Evolutionary conservation across 1,140 invertebrate genomes (phyloP), one percentile per base, ranked within the genome.

Genomic region (Drosophila setifemur): DNA sequence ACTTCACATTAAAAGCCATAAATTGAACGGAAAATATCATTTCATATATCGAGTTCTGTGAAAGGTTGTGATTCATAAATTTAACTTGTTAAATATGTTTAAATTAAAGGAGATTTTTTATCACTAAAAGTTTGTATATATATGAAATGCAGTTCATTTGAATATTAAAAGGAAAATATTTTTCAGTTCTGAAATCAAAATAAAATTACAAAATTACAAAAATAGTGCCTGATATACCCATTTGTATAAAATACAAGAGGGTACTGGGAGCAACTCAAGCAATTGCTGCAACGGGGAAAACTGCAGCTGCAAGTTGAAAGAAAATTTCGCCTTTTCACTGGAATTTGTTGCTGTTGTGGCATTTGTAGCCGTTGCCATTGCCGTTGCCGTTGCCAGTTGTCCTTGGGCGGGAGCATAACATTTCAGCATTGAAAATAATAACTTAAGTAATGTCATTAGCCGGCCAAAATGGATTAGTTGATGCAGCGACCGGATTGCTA

Each of bases 401-500:
- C 74, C 78, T 83, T 83, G 79, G 61, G 33, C 42, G 42, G 35
- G 5, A 50, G 78, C 55, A 73, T 79, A 52, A 52, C 74, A 75
- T 85, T 85, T 79, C 79, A 85, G 71, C 60, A 75, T 69, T 50
- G 71, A 75, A 85, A 85, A 86, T 85, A 85, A 85, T 85, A 85
- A 86, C 81, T 85, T 86, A 85, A 86, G 79, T 85, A 85, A 85
- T 85, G 71, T 85, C 79, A 85, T 85, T 85, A 86, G 54, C 55
- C 43, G 75, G 64, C 66, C 58, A 66, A 72, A 86, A 75, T 74
- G 79, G 81, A 85, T 85, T 85, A 85, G 66, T 86, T 72, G 49
- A 55, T 74, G 23, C 68, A 35, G 43, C 50, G 11, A 49, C 25
- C 28, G 37, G 54, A 61, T 58, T 50, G 31, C 55, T 40, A 4